These are phyloP conservation scores for Furnarius figulus DNA, from an alignment of 2,113 vertebrate species.

Conservation along the genomic window DNA sequence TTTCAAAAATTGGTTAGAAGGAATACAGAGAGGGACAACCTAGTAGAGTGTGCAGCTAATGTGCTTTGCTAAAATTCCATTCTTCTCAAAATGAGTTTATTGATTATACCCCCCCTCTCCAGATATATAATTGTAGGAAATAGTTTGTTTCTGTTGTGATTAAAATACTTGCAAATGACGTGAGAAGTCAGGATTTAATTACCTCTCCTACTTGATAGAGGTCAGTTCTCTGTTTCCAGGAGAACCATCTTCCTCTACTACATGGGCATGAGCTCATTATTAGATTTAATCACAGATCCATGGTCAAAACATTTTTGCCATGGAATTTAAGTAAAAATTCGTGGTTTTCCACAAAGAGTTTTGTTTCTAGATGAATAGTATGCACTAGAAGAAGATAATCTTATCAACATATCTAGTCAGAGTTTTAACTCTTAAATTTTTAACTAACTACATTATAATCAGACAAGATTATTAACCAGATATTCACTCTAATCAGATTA, in stretches of 20 bases:
- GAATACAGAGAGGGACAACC: not conserved
- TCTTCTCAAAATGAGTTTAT: not conserved
- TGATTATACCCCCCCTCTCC: not conserved
- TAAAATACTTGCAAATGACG: not conserved
- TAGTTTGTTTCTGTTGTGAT: not conserved
- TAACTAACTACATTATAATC: not conserved
- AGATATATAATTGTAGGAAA: not conserved
- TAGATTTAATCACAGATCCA: not conserved
- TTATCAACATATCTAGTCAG: not conserved
- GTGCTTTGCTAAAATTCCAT: not conserved
- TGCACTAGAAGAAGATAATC: not conserved
- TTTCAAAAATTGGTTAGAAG: not conserved
- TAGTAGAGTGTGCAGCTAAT: not conserved
- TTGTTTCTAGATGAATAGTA: not conserved
- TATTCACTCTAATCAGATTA: slow-evolving; percentile 36
- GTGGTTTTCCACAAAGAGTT: not conserved
- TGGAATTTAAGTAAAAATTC: not conserved
- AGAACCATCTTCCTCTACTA: not conserved
- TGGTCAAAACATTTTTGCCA: not conserved
- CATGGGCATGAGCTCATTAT: not conserved
- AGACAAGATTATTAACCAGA: slow-evolving; percentile 15
- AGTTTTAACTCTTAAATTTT: not conserved
- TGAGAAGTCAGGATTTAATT: not conserved
- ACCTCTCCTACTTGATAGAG: not conserved
- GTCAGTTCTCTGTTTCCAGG: not conserved